Base-by-base conservation (phyloP, 2,888 invertebrate species). In the Drosophila glabriapex region DNA sequence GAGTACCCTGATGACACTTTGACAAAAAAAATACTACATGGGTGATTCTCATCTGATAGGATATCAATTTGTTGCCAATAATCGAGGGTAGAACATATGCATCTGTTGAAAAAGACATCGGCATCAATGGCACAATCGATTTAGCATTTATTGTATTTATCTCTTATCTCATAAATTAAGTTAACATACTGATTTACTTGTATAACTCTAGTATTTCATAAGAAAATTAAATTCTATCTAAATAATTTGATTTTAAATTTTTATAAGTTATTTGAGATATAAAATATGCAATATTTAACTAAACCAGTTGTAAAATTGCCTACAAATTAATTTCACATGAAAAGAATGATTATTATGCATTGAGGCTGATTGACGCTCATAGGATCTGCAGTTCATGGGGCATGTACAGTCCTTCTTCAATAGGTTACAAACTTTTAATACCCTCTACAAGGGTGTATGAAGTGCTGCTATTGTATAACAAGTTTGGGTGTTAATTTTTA, bases 401-500 rank as follows among this genome's bases (percentile, higher is more conserved):
- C 7, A 39, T 19, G 0, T 4, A 9, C 4, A 37, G 37, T 37
- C 19, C 19, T 19, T 19, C 7, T 37, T 6, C 3, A 43, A 22
- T 22, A 43, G 0, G 3, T 14, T 43, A 4, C n/a, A n/a, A n/a
- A 0, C 10, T 41, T 35, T 19, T 10, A 19, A 39, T 39, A 19
- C 9, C 39, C 9, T 41, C 4, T 10, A 0, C 4, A 7, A 19
- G 10, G n/a, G 4, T 19, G 3, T 41, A 4, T 4, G 39, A n/a
- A n/a, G 0, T 2, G 22, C 39, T 28, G 25, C 58, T 52, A 37
- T 53, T 74, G 50, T 54, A 46, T 62, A 82, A 74, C 76, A 71
- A 77, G 74, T 73, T 80, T 80, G 70, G 25, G 78, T 75, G 82
- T 64, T 83, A 66, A 75, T 82, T 75, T 82, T 50, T 56, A 65